A percentile compares a stretch with the other conserved stretches of the same genome.
Conservation (phyloP, 2,113 vertebrate genomes). For the Dromaius novaehollandiae region DNA sequence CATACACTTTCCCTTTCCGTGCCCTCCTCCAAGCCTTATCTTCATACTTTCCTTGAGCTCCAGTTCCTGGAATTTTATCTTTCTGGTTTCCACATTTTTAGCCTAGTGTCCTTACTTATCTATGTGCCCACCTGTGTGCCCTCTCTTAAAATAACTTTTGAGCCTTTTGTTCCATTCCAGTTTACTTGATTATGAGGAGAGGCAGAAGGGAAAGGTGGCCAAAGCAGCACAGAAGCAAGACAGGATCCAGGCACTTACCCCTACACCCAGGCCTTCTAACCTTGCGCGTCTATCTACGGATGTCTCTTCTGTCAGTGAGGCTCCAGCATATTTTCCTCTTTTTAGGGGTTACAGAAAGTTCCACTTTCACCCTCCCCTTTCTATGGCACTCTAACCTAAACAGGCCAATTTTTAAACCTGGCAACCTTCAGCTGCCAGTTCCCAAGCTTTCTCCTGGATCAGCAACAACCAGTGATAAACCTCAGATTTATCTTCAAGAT, state of each 20-base stretch:
- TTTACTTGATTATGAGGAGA: background rate
- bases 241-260: background rate
- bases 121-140: rapidly evolving
- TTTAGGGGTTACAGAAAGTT: background rate
- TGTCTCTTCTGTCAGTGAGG: background rate
- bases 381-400: background rate
- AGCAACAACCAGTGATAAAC: background rate
- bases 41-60: rapidly evolving
- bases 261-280: background rate
- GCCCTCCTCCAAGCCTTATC: background rate
- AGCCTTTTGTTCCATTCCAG: background rate
- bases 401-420: background rate
- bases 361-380: background rate
- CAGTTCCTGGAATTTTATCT: background rate
- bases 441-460: background rate
- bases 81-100: background rate
- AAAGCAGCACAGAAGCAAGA: background rate
- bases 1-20: background rate
- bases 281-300: background rate
- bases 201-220: background rate
- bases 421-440: background rate
- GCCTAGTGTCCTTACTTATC: no score
- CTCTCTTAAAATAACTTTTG: background rate
- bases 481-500: background rate
- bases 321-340: background rate